Evolutionary conservation across 2,113 vertebrate species (phyloP).

Genomic region (Phylloscopus whistleri): DNA sequence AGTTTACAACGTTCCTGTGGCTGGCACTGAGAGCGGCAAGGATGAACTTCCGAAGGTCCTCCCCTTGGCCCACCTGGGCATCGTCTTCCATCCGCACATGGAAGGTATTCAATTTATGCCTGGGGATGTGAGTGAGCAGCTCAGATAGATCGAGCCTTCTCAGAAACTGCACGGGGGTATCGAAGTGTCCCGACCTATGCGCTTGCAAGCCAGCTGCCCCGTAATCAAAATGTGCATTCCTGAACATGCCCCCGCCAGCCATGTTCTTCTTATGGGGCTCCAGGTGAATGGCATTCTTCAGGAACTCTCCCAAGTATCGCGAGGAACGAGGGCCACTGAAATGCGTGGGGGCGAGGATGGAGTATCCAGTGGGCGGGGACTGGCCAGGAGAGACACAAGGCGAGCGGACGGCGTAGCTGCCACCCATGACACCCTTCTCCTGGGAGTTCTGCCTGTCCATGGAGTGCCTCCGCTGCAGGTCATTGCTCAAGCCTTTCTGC

Average conservation of each 20-base stretch:
- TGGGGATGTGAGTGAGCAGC: constrained; percentile 91
- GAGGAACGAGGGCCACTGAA: constrained; percentile 83
- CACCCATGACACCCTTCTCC: constrained; percentile 75
- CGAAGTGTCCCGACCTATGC: constrained; percentile 79
- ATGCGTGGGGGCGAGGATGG: constrained; percentile 84
- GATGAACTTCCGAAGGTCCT: constrained; percentile 97
- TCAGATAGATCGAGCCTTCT: constrained; percentile 95
- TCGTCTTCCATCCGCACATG: constrained; percentile 99
- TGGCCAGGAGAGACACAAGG: constrained; percentile 90
- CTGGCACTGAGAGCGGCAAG: constrained; percentile 95
- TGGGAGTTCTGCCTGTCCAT: constrained; percentile 91
- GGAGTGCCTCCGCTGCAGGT: constrained; percentile 87
- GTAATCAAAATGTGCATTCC: constrained; percentile 83
- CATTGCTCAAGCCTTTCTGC: constrained; percentile 84
- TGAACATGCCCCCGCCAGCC: constrained; percentile 71
- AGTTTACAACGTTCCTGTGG: constrained; percentile 95
- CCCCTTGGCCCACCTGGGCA: constrained; percentile 94
- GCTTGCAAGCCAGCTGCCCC: constrained; percentile 75
- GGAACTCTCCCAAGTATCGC: constrained; percentile 91
- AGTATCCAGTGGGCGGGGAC: constrained; percentile 88
- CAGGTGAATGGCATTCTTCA: constrained; percentile 92
- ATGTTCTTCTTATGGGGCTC: constrained; percentile 89
- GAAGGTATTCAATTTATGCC: constrained; percentile 98
- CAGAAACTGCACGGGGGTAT: constrained; percentile 90
- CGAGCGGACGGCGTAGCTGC: constrained; percentile 74